Evolutionary conservation across 2,113 vertebrate genomes (phyloP), one percentile per base, ranked within the genome.

Genomic region (Hydropotes inermis): DNA sequence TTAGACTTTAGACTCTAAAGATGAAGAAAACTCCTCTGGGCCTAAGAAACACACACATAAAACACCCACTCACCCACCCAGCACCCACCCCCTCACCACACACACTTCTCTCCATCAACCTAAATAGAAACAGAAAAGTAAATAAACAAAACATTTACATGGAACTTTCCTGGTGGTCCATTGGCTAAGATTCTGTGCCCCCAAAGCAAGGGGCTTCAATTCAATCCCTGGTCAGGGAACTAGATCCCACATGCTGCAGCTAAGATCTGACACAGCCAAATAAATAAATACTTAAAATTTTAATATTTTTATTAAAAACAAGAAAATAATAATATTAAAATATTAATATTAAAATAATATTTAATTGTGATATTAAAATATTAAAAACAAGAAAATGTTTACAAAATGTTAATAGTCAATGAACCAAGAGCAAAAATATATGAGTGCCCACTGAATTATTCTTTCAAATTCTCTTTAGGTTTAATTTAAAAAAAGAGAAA

Each of bases 121-220:
- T 84, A 36, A 87, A 91, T 4, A 83, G 79, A 67, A 89, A 91
- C 15, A 25, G 43, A 90, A 89, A 96, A 64, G 23, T 11, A 95
- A 36, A 43, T 61, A 39, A 74, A 91, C n/a, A 70, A 36, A 70
- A 36, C 64, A 70, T 70, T 58, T 70, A 23, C 64, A 70, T 36
- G 19, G n/a, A 70, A 70, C n/a, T 6, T 70, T 2, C 64, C 9
- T 36, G 64, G 19, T 70, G 19, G 19, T 70, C n/a, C 67, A 70
- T 23, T 70, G 67, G 67, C 67, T 70, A 36, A 70, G 67, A 70
- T 19, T 70, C n/a, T 21, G 19, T 0, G 0, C 67, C 23, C n/a
- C 64, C n/a, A 70, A 36, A 12, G 67, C 33, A 36, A 8, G 64
- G 64, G 16, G 16, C n/a, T 67, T 36, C 33, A 67, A n/a, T 23